Base-by-base conservation (phyloP, 2,888 invertebrate species). In the Nomada lathburiana region DNA sequence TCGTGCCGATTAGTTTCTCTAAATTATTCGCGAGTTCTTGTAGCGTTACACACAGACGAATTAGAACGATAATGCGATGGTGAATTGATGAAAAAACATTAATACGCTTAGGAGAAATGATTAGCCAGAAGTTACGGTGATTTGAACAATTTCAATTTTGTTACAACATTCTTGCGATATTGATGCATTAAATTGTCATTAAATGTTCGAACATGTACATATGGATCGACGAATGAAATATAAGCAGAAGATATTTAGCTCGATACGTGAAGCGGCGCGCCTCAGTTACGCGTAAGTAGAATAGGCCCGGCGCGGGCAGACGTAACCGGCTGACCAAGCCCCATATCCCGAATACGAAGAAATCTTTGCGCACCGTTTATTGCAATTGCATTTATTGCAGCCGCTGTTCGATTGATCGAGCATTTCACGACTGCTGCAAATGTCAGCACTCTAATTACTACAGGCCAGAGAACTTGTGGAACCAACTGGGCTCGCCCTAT, bases 381-480 rank as follows among this genome's bases (percentile, higher is more conserved):
- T 11, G 29, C 9, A 4, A 16, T n/a, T 26, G 5, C 11, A 18
- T 29, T 26, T 53, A 26, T 26, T 23, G 20, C 26, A 13, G 26
- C 23, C 2, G 2, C 11, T 10, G 23, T 9, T 4, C 36, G 20
- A 70, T 77, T 65, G 78, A 71, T 80, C 47, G 26, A 70, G 20
- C 57, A 11, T 23, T 11, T 55, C 11, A 26, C 16, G 23, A n/a
- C 47, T 10, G 26, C 18, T 7, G 7, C 18, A n/a, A 80, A 62
- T 62, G 65, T 44, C 69, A 2, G 5, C 53, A 20, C 55, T 44
- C 55, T 79, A 72, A 80, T 79, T 53, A 52, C 23, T 53, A 52
- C 23, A 16, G 11, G 42, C 7, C 55, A 13, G 36, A 63, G 20
- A n/a, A 23, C 11, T 50, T 11, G 7, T 29, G 18, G 44, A 36